These are phyloP conservation scores for Alexandromys oeconomus DNA, from an alignment of 2,797 vertebrate species.

Conservation along the genomic window DNA sequence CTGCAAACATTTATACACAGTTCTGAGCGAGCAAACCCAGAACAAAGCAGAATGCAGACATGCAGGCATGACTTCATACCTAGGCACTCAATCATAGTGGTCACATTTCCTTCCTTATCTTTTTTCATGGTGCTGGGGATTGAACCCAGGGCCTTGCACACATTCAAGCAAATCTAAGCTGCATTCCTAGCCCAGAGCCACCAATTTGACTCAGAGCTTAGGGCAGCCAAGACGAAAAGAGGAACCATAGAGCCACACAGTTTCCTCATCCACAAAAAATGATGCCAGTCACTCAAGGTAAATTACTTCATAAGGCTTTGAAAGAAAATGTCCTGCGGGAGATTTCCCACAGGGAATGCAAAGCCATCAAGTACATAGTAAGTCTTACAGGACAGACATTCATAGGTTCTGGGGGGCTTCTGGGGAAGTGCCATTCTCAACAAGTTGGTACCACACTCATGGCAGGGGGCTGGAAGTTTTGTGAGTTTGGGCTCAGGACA, in stretches of 20 bases:
- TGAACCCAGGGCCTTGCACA: neutral
- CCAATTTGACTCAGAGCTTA: neutral
- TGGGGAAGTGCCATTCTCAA: neutral
- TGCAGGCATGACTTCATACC: too few relatives aligned
- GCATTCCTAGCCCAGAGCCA: neutral
- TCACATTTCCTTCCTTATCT: neutral
- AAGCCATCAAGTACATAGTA: neutral
- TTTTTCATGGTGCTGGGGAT: neutral
- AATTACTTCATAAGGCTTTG: slow-evolving; percentile 28
- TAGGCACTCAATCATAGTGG: neutral
- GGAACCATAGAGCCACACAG: neutral
- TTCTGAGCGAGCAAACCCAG: neutral
- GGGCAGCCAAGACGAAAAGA: neutral
- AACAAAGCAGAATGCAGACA: slow-evolving; percentile 48
- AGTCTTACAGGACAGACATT: neutral
- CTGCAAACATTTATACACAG: neutral
- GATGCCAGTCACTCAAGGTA: neutral
- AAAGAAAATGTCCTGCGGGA: neutral
- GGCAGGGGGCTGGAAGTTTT: neutral
- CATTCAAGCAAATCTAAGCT: neutral
- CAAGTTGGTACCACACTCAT: neutral
- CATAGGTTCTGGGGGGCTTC: neutral
- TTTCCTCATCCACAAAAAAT: neutral
- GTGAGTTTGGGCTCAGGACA: neutral
- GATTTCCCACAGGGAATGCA: neutral